Conservation (phyloP, 2,113 vertebrate genomes). For the Orthochromis malagaraziensis region DNA sequence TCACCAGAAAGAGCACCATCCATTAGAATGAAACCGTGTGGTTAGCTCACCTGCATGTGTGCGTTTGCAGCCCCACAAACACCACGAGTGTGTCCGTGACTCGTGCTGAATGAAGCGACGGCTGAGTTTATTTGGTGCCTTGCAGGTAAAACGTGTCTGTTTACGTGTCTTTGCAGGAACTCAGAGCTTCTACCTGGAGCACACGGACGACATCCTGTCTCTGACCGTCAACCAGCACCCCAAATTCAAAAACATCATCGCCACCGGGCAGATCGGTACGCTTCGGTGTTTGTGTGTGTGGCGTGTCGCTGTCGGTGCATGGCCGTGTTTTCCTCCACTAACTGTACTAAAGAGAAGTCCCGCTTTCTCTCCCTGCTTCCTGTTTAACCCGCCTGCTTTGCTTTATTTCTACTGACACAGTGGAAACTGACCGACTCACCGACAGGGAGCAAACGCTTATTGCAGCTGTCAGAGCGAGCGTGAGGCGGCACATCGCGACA, state of each 20-base stretch:
- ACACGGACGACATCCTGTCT: slow-evolving; percentile 93
- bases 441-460: background rate
- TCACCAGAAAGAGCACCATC: background rate
- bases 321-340: slow-evolving; percentile 1
- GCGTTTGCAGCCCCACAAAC: background rate
- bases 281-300: background rate
- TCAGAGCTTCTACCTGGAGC: slow-evolving; percentile 96
- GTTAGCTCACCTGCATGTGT: background rate
- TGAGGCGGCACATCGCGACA: background rate
- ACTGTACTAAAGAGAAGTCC: background rate
- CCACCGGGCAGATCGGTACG: slow-evolving; percentile 92
- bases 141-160: background rate
- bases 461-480: fast-evolving
- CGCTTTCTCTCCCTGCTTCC: slow-evolving; percentile 71
- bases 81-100: background rate
- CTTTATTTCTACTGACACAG: background rate
- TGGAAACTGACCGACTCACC: background rate
- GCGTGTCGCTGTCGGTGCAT: background rate
- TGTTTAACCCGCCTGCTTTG: slow-evolving; percentile 46
- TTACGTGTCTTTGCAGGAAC: slow-evolving; percentile 69
- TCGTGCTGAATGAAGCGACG: background rate
- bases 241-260: slow-evolving; percentile 91
- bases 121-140: fast-evolving
- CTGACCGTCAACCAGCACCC: slow-evolving; percentile 96
- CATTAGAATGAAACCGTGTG: fast-evolving